Percentiles rank a stretch among this genome's conserved stretches.
These are phyloP conservation scores for Aquatica leii DNA, from an alignment of 2,888 invertebrate genomes.

Conservation along the genomic window DNA sequence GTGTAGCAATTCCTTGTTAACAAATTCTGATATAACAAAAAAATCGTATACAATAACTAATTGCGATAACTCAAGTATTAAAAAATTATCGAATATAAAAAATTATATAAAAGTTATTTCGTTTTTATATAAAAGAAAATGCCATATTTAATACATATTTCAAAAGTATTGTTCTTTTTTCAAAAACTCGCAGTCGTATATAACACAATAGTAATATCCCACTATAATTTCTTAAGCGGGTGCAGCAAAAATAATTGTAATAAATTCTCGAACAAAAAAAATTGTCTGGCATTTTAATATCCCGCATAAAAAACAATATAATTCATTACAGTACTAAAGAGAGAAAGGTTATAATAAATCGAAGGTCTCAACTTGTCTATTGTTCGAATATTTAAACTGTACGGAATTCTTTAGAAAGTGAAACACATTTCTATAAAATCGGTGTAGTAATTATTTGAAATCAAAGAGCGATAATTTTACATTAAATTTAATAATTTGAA, in stretches of 20 bases:
- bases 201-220: constrained; percentile 3
- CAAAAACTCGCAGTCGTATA: too few species aligned
- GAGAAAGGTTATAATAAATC: constrained; percentile 4
- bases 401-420: constrained; percentile 4
- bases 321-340: background rate
- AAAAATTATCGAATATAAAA: too few species aligned
- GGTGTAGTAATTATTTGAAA: too few species aligned
- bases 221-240: constrained; percentile 6
- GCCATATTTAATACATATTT: too few species aligned
- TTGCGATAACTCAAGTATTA: too few species aligned
- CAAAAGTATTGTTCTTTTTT: too few species aligned
- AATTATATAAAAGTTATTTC: too few species aligned
- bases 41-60: too few species aligned
- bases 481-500: background rate
- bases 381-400: background rate
- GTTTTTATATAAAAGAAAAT: too few species aligned
- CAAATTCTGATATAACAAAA: too few species aligned
- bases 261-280: constrained; percentile 4
- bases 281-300: constrained; percentile 10
- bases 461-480: background rate
- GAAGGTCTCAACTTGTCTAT: constrained; percentile 6
- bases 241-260: constrained; percentile 5
- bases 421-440: background rate
- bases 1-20: too few species aligned
- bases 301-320: constrained; percentile 7